Conservation (phyloP, 2,888 invertebrate genomes). For the Polia nebulosa region DNA sequence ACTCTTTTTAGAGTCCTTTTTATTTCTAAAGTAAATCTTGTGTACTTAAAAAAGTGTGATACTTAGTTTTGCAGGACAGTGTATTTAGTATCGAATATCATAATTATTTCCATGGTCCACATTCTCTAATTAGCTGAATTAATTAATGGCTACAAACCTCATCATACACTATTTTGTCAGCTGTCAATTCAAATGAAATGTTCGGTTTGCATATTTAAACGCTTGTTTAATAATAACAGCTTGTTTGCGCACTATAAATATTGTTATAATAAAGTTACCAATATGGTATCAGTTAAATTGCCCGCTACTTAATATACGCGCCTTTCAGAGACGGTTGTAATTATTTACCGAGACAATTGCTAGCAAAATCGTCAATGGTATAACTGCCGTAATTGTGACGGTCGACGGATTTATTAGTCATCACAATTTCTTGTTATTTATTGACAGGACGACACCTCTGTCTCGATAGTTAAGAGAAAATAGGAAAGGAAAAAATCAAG, state of each 20-base stretch:
- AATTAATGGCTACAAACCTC: constrained; percentile 7
- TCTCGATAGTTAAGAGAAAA: neutral
- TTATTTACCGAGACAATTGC: constrained; percentile 3
- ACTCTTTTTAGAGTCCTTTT: too few relatives aligned
- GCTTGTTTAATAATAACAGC: constrained; percentile 13
- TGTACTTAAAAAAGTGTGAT: too few relatives aligned
- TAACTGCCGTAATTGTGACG: neutral
- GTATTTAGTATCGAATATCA: neutral
- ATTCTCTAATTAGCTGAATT: constrained; percentile 9
- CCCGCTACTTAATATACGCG: neutral
- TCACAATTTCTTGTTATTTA: constrained; percentile 5
- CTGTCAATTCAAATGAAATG: constrained; percentile 40
- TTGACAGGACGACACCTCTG: neutral
- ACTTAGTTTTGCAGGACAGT: too few relatives aligned
- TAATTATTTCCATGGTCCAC: neutral
- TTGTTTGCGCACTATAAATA: constrained; percentile 1
- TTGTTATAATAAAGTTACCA: neutral
- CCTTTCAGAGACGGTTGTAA: neutral
- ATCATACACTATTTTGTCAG: constrained; percentile 23
- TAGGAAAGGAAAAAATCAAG: neutral
- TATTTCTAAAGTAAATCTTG: too few relatives aligned
- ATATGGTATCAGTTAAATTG: neutral
- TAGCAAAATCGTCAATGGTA: neutral
- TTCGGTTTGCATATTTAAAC: constrained; percentile 24
- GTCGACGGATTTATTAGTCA: constrained; percentile 3